Evolutionary conservation across 2,113 vertebrate species (phyloP), one percentile per base, ranked within the genome.

Genomic region (Passerina amoena): DNA sequence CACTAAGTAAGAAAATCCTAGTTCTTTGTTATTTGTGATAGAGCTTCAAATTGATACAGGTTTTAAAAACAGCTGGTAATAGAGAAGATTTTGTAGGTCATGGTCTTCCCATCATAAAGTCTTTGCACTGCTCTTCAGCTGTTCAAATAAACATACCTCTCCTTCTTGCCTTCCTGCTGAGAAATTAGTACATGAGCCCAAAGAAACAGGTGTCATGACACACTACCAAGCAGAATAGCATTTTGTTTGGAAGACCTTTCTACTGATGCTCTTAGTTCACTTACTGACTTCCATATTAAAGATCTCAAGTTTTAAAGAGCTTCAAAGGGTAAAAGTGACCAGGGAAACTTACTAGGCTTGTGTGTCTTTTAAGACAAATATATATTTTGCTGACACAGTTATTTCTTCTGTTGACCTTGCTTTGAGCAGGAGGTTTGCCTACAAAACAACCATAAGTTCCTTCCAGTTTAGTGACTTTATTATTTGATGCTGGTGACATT

Each of bases 141-240:
- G 98, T 95, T 86, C 95, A 98, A 98, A 98, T 96, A 98, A 95
- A 94, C 53, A 81, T 81, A 95, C 79, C 82, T 83, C 78, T 93
- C 40, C 48, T 80, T 86, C 47, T 78, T 73, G 78, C 69, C n/a
- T 77, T 89, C 96, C 92, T 40, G 93, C 88, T 92, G 96, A 88
- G 92, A 84, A 53, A 73, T 47, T 11, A 56, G 28, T 78, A 33
- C 37, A 16, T 40, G 50, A 95, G 37, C 56, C 45, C 87, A 76
- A 83, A 91, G 77, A 81, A 89, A 64, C 86, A 93, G 86, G 87
- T 95, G 77, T 76, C 31, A 3, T 30, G 15, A 63, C 75, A 24
- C 21, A 48, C 28, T 53, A 53, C 71, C 25, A 85, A 79, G 25
- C 47, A 79, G 14, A 88, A 77, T 1, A 51, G 35, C 31, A 20